Base-by-base conservation (phyloP, 1,140 invertebrate species). In the Heliconius eleuchia region DNA sequence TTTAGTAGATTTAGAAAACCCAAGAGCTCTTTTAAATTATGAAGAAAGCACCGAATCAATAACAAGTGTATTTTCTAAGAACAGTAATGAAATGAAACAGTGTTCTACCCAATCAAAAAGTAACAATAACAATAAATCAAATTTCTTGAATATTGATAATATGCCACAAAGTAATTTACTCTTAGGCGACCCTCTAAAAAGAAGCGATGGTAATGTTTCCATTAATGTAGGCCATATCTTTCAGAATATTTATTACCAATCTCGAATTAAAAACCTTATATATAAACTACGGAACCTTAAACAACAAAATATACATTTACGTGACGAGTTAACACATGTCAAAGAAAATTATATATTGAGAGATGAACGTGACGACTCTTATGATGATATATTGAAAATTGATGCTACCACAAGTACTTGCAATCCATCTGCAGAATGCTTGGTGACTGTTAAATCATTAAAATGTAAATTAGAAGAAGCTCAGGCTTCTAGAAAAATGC, bases 241-340 rank as follows among this genome's bases (percentile, higher is more conserved):
- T 39, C n/a, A 78, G 39, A 81, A 87, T 11, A 77, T 85, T n/a
- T 85, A 81, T 76, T 81, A 79, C 77, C 73, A 88, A 78, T 76
- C 74, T 13, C 86, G 90, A 85, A 86, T 87, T 2, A 86, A 86
- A 52, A 93, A 90, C 76, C 82, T 94, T 11, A 81, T 93, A 27
- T 80, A 80, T 13, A 93, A 92, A 82, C 77, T 94, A 34, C 83
- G 91, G 79, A 88, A 92, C 73, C 89, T 94, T n/a, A 94, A 94
- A 85, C 84, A 85, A 18, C 87, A 93, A 82, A 94, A 94, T 78
- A 71, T 85, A 8, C 73, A 87, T 37, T 79, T 94, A 27, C 87
- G 87, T 42, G 88, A 84, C 34, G 90, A 94, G 73, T 79, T 94
- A 9, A 52, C 73, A 23, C 34, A 76, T 37, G 77, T 93, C 66